Evolutionary conservation across 2,888 invertebrate genomes (phyloP).

Genomic region (Melanargia galathea): DNA sequence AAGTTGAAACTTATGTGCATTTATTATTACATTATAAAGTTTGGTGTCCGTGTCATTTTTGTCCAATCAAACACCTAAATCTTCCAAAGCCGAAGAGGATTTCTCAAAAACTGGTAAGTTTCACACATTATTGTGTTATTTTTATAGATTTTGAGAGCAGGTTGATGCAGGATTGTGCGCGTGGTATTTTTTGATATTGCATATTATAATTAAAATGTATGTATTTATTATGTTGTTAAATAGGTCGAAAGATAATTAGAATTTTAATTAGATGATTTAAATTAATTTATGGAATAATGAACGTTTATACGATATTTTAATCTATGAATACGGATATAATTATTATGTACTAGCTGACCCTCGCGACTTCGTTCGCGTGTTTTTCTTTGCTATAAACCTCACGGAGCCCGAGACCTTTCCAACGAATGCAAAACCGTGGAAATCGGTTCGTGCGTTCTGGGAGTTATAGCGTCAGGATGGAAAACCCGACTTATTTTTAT

Average conservation of each 20-base stretch:
- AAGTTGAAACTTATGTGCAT: constrained; percentile 46
- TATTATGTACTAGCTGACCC: no score
- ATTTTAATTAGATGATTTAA: neutral
- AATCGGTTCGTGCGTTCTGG: no score
- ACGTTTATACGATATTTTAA: no score
- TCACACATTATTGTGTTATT: neutral
- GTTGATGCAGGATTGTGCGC: neutral
- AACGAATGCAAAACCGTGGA: no score
- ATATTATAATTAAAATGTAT: constrained; percentile 1
- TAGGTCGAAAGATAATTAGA: neutral
- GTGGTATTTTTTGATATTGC: constrained; percentile 1
- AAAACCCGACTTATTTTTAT: no score
- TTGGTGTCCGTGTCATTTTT: constrained; percentile 32
- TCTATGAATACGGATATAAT: no score
- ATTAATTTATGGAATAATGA: neutral
- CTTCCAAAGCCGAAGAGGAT: constrained; percentile 20
- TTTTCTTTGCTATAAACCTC: no score
- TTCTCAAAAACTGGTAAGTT: constrained; percentile 29
- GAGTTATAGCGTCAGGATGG: no score
- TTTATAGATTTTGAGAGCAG: constrained; percentile 3
- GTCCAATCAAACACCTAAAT: neutral
- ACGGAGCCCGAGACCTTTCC: no score
- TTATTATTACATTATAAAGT: constrained; percentile 35
- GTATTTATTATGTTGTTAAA: neutral
- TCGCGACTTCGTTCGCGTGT: no score